A percentile compares a stretch with the other conserved stretches of the same genome.
These are phyloP conservation scores for Platichthys stellatus DNA, from an alignment of 2,113 vertebrate genomes.

Conservation along the genomic window DNA sequence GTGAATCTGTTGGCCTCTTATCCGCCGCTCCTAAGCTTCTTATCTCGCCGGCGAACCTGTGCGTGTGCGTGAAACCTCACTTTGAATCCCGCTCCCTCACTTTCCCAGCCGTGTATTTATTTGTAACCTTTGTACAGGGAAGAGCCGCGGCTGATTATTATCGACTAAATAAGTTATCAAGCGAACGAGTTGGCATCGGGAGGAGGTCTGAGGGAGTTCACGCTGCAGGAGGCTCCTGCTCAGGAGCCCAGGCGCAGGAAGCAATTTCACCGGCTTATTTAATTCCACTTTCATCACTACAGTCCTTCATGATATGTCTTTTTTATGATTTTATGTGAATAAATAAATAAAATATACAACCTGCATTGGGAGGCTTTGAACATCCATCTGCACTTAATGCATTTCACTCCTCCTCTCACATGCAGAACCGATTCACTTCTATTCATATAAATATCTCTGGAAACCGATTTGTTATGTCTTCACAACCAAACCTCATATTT, in stretches of 20 bases:
- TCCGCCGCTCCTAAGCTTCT: constrained; percentile 33
- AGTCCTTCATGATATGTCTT: neutral
- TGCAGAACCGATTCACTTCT: no score
- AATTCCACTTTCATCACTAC: no score
- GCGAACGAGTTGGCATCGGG: constrained; percentile 5
- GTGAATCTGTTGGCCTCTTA: constrained; percentile 24
- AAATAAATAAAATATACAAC: no score
- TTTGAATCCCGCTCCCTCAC: constrained; percentile 7
- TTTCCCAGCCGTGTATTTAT: neutral
- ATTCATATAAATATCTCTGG: neutral
- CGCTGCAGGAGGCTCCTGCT: neutral
- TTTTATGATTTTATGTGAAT: no score
- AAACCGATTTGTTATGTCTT: neutral
- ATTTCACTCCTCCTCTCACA: no score
- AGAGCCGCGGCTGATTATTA: constrained; percentile 10
- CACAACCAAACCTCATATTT: no score
- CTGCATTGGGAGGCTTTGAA: neutral
- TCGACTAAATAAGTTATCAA: constrained; percentile 13
- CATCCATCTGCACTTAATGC: neutral
- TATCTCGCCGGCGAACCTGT: constrained; percentile 33
- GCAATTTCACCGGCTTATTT: no score
- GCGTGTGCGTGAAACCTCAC: constrained; percentile 28
- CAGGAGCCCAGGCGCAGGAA: no score
- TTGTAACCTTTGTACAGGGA: neutral
- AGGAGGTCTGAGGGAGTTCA: neutral